Evolutionary conservation across 2,113 vertebrate species (phyloP).

Genomic region (Sardina pilchardus): DNA sequence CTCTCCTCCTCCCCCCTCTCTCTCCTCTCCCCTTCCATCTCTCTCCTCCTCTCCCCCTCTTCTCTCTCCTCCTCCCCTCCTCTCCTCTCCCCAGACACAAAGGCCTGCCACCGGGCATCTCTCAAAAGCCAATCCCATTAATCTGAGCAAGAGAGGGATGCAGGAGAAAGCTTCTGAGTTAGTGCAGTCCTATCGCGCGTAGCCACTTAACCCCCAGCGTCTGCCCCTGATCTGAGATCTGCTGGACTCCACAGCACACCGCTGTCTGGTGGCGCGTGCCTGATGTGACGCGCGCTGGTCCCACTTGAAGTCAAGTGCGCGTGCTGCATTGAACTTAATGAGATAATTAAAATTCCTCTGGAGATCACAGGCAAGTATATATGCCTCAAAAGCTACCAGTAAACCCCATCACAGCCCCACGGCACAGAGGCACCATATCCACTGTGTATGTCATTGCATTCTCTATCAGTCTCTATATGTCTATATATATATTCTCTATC

Average conservation of each 20-base stretch:
- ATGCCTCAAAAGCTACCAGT: background rate
- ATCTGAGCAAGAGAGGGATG: background rate
- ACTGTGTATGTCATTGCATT: background rate
- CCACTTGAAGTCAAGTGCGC: background rate
- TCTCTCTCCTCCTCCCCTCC: too few species aligned
- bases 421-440: background rate
- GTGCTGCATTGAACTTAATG: background rate
- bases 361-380: background rate
- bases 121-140: background rate
- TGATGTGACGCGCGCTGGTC: background rate
- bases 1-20: too few species aligned
- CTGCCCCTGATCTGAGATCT: background rate
- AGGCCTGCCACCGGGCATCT: background rate
- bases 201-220: background rate
- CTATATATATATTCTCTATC: background rate
- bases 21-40: too few species aligned
- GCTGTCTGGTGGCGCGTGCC: background rate
- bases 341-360: background rate
- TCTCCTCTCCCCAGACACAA: background rate
- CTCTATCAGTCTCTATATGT: background rate
- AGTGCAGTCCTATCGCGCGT: background rate
- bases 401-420: background rate
- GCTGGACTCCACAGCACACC: background rate
- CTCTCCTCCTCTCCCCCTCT: too few species aligned
- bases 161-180: background rate